Evolutionary conservation across 2,113 vertebrate genomes (phyloP).

Genomic region (Ctenomys sociabilis): DNA sequence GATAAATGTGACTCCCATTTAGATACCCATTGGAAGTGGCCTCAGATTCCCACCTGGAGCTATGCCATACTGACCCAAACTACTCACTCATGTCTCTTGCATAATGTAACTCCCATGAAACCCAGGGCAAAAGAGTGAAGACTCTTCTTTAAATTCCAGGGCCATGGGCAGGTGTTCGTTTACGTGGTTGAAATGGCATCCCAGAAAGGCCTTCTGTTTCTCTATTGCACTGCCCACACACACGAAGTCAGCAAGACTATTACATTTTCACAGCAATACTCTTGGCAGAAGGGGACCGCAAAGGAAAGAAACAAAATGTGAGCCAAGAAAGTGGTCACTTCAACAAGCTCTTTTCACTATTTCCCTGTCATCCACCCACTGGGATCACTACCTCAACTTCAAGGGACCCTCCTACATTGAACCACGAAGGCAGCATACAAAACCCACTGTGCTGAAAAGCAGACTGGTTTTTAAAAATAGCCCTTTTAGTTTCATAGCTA

Average conservation of each 20-base stretch:
- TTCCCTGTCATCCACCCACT: slow-evolving; percentile 70
- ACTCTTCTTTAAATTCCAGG: slow-evolving; percentile 53
- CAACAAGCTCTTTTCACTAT: slow-evolving; percentile 59
- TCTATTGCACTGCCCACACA: slow-evolving; percentile 39
- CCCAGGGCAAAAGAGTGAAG: slow-evolving; percentile 31
- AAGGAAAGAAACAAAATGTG: slow-evolving; percentile 59
- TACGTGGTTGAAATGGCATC: slow-evolving; percentile 57
- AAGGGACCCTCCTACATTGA: slow-evolving; percentile 56
- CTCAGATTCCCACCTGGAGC: slow-evolving; percentile 17
- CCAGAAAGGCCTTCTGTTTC: slow-evolving; percentile 57
- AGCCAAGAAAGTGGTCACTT: slow-evolving; percentile 71
- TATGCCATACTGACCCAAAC: slow-evolving; percentile 20
- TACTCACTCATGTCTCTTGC: neutral
- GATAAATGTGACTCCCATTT: slow-evolving; percentile 8
- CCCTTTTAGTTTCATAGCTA: slow-evolving; percentile 69
- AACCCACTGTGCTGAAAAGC: slow-evolving; percentile 62
- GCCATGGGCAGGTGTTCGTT: slow-evolving; percentile 28
- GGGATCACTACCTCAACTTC: slow-evolving; percentile 53
- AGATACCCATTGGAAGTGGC: slow-evolving; percentile 5
- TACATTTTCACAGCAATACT: slow-evolving; percentile 61
- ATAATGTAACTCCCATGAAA: slow-evolving; percentile 59
- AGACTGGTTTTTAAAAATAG: slow-evolving; percentile 71
- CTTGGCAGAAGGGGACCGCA: slow-evolving; percentile 54
- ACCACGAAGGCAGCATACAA: slow-evolving; percentile 59
- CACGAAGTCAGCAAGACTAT: slow-evolving; percentile 28